Percentiles rank a stretch among this genome's conserved stretches.
These are phyloP conservation scores for Gymnorhina tibicen DNA, from an alignment of 2,113 vertebrate species.

Conservation along the genomic window DNA sequence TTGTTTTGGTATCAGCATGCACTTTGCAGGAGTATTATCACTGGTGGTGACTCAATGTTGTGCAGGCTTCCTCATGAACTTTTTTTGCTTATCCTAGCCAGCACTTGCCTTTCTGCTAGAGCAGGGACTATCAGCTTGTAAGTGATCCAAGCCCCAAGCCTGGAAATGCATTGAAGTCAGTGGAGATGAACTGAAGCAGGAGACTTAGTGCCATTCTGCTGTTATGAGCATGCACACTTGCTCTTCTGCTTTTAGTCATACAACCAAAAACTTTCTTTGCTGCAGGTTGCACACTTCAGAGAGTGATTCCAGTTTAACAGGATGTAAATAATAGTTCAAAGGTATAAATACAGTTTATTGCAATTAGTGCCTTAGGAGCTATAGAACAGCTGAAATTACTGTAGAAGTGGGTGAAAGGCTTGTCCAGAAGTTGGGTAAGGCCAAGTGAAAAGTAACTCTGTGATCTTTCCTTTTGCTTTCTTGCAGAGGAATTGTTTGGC, in stretches of 20 bases:
- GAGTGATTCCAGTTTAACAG: background rate
- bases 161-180: background rate
- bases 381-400: background rate
- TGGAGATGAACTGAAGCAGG: background rate
- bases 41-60: background rate
- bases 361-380: background rate
- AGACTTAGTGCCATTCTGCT: background rate
- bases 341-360: background rate
- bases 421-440: background rate
- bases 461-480: background rate
- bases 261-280: background rate
- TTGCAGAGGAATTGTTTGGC: background rate
- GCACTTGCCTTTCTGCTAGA: background rate
- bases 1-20: background rate
- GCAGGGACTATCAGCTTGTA: background rate
- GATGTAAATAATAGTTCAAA: background rate
- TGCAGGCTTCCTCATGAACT: background rate
- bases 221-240: accelerated
- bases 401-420: background rate
- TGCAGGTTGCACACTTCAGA: background rate
- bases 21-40: background rate
- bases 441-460: background rate
- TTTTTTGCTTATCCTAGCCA: background rate
- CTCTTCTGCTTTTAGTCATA: background rate
- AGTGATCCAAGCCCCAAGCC: background rate